phyloP scores from a whole-genome alignment of 2,113 vertebrate genomes.

The Progne subis region DNA sequence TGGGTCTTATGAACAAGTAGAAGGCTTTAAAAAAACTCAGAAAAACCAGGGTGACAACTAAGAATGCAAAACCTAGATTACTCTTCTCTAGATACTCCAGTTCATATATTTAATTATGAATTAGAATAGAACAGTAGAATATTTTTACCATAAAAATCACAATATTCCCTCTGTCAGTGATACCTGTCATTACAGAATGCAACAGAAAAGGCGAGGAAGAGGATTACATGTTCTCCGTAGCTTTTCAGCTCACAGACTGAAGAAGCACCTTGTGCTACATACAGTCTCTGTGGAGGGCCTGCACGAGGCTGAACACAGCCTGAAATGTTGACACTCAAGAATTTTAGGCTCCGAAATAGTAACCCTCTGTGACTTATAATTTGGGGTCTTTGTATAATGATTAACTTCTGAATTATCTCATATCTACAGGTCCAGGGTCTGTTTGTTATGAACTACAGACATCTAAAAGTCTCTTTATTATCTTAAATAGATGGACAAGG shows the following conservation, averaged over 20 bases:
- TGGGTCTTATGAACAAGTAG: too few relatives aligned
- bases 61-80: neutral
- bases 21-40: too few relatives aligned
- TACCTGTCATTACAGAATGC: neutral
- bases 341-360: neutral
- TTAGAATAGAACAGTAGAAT: neutral
- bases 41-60: neutral
- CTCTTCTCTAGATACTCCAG: neutral
- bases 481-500: neutral
- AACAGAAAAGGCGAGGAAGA: fast-evolving
- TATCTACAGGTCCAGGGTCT: neutral
- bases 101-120: neutral
- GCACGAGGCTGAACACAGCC: fast-evolving
- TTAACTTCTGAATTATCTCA: neutral
- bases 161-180: neutral
- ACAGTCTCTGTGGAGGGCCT: neutral
- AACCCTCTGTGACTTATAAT: neutral
- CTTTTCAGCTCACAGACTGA: neutral
- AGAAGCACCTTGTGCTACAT: neutral
- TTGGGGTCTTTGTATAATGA: neutral
- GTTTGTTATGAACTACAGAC: neutral
- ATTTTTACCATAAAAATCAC: neutral
- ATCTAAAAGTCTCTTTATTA: neutral
- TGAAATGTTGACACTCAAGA: neutral
- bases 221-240: neutral